Evolutionary conservation across 1,140 invertebrate genomes (phyloP).

Genomic region (Forficula auricularia): DNA sequence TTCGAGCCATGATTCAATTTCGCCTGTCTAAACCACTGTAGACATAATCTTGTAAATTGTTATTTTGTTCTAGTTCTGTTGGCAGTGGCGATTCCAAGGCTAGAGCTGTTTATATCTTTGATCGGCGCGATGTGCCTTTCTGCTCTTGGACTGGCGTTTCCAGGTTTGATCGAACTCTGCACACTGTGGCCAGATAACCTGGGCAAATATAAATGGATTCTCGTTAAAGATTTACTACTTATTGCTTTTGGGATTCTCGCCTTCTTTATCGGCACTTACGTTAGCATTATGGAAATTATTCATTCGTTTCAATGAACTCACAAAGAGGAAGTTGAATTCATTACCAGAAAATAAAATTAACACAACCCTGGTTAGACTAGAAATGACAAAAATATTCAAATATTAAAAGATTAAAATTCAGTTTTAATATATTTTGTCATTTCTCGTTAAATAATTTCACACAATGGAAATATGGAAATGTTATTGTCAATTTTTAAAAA

Average conservation of each 20-base stretch:
- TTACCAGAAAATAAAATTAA: too few relatives aligned
- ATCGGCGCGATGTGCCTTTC: slow-evolving; percentile 67
- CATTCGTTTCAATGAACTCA: slow-evolving; percentile 17
- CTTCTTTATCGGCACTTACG: slow-evolving; percentile 49
- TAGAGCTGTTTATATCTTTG: slow-evolving; percentile 69
- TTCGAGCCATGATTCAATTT: too few relatives aligned
- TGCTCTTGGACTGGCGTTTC: slow-evolving; percentile 63
- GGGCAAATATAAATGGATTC: slow-evolving; percentile 26
- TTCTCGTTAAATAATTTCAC: too few relatives aligned
- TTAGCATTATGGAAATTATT: slow-evolving; percentile 43
- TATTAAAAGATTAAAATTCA: too few relatives aligned
- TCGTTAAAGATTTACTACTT: slow-evolving; percentile 48
- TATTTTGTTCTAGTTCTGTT: slow-evolving; percentile 40
- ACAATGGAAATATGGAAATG: too few relatives aligned
- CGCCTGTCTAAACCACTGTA: too few relatives aligned
- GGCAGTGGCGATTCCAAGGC: slow-evolving; percentile 51
- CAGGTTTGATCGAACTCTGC: slow-evolving; percentile 61
- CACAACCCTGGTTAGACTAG: too few relatives aligned
- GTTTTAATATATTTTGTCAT: too few relatives aligned
- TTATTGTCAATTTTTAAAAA: too few relatives aligned
- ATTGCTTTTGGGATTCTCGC: slow-evolving; percentile 47
- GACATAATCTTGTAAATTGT: too few relatives aligned
- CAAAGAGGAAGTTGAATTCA: too few relatives aligned
- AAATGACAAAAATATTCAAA: too few relatives aligned
- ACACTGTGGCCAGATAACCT: slow-evolving; percentile 32